Evolutionary conservation across 2,113 vertebrate species (phyloP).

Genomic region (Alaudala cheleensis): DNA sequence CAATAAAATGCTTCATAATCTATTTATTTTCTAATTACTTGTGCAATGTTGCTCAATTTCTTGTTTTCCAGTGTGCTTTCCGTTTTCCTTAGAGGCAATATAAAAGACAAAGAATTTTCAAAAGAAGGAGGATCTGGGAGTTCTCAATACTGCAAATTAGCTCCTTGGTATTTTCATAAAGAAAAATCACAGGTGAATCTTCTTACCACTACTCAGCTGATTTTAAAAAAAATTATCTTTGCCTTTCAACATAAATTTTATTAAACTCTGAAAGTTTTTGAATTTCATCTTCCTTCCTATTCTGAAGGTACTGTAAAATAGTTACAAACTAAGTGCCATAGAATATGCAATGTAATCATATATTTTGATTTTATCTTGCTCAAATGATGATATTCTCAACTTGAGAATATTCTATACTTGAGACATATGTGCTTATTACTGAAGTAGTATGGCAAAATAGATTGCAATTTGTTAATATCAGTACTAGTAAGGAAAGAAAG

Average conservation of each 20-base stretch:
- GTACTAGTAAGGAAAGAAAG: neutral
- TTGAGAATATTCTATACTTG: neutral
- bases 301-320: neutral
- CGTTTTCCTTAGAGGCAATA: neutral
- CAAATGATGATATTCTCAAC: neutral
- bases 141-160: neutral
- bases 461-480: neutral
- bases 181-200: conserved; percentile 31
- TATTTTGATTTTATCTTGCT: neutral
- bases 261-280: neutral
- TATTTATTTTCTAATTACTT: neutral
- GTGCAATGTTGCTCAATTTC: neutral
- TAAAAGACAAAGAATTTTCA: neutral
- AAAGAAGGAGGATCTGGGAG: neutral
- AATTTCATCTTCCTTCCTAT: neutral
- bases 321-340: neutral
- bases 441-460: neutral
- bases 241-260: neutral
- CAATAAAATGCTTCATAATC: neutral
- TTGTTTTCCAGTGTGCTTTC: conserved; percentile 53
- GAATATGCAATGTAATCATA: neutral
- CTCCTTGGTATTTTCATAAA: conserved; percentile 58
- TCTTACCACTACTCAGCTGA: neutral
- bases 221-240: neutral
- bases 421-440: neutral